Percentiles rank a stretch among this genome's conserved stretches.
These are phyloP conservation scores for Icerya purchasi DNA, from an alignment of 2,888 invertebrate species.

Conservation along the genomic window DNA sequence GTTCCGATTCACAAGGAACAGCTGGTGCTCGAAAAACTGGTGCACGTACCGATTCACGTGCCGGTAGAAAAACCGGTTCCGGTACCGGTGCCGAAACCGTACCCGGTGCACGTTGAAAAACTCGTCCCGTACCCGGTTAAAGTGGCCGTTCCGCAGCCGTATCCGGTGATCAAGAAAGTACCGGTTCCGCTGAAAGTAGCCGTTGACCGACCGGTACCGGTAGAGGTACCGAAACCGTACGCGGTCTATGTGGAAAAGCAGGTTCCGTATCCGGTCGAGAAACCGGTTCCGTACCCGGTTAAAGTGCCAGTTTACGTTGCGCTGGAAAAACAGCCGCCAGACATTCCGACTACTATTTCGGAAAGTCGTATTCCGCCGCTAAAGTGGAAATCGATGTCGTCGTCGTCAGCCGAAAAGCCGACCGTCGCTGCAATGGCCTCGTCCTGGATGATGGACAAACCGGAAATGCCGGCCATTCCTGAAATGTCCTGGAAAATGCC, in stretches of 20 bases:
- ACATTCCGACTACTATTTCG: slow-evolving; percentile 47
- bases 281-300: slow-evolving; percentile 34
- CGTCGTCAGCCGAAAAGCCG: neutral
- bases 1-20: no score
- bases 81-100: slow-evolving; percentile 34
- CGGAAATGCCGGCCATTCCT: no score
- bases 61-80: slow-evolving; percentile 29
- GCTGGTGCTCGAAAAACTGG: slow-evolving; percentile 19
- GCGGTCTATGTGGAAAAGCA: slow-evolving; percentile 19
- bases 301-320: slow-evolving; percentile 37
- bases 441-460: neutral
- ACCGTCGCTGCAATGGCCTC: neutral
- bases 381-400: slow-evolving; percentile 20
- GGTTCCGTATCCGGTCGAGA: slow-evolving; percentile 20
- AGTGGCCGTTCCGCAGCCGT: slow-evolving; percentile 18
- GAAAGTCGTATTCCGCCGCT: slow-evolving; percentile 48
- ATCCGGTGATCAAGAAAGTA: slow-evolving; percentile 19
- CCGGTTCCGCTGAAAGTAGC: slow-evolving; percentile 18
- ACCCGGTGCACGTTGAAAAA: slow-evolving; percentile 18
- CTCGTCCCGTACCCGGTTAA: slow-evolving; percentile 19
- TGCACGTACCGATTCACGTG: slow-evolving; percentile 33
- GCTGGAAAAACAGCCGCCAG: slow-evolving; percentile 37
- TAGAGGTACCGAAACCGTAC: slow-evolving; percentile 18
- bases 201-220: slow-evolving; percentile 19
- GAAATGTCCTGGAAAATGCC: no score